A percentile compares a stretch with the other conserved stretches of the same genome.
Conservation (phyloP, 2,797 vertebrate species). For the Helostoma temminkii region DNA sequence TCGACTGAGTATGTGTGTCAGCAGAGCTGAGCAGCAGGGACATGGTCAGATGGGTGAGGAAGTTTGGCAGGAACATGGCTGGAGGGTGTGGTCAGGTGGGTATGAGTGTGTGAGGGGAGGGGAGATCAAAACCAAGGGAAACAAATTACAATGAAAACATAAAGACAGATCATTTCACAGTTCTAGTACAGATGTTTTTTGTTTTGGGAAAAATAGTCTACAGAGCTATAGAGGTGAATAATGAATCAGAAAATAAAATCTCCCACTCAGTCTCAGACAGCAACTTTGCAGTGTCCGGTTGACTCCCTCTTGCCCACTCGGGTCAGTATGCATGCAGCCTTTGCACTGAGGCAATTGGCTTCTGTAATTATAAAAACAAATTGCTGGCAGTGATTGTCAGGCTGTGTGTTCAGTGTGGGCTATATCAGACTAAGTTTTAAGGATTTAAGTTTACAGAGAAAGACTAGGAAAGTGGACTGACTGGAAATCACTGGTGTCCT, state of each 20-base stretch:
- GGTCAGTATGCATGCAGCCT: neutral
- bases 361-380: constrained; percentile 36
- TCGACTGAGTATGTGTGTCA: too few relatives aligned
- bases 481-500: neutral
- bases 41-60: too few relatives aligned
- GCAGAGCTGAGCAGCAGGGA: too few relatives aligned
- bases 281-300: neutral
- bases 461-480: neutral
- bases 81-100: too few relatives aligned
- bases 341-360: constrained; percentile 8
- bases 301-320: constrained; percentile 29
- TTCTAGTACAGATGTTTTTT: too few relatives aligned
- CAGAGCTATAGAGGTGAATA: neutral
- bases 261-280: neutral
- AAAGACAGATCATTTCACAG: neutral
- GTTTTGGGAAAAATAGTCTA: neutral
- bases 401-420: neutral
- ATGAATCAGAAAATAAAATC: constrained; percentile 23
- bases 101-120: too few relatives aligned
- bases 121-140: too few relatives aligned
- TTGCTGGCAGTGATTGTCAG: neutral
- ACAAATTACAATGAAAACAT: too few relatives aligned
- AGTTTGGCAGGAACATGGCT: too few relatives aligned
- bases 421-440: neutral
- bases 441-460: neutral